These are phyloP conservation scores for Carettochelys insculpta DNA, from an alignment of 2,113 vertebrate species.

Conservation along the genomic window DNA sequence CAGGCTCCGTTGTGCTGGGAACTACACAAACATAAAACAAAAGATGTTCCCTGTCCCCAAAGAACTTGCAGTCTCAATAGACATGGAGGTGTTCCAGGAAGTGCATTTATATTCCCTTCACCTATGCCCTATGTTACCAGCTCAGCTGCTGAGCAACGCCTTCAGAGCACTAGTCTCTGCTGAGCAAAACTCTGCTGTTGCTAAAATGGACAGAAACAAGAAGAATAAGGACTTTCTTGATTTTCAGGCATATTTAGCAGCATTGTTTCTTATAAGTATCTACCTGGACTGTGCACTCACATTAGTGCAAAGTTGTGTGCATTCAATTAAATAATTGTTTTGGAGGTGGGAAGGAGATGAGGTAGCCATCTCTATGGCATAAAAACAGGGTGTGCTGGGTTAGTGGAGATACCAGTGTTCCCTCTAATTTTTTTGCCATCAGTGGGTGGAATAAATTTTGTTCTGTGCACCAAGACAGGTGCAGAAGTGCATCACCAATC, in stretches of 20 bases:
- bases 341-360: not conserved
- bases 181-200: not conserved
- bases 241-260: not conserved
- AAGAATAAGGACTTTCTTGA: not conserved
- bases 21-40: not conserved
- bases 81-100: not conserved
- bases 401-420: not conserved
- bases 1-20: not conserved
- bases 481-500: too few species aligned
- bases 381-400: not conserved
- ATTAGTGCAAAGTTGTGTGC: not conserved
- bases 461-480: too few species aligned
- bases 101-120: fast-evolving
- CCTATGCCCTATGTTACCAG: not conserved
- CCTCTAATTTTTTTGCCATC: too few species aligned
- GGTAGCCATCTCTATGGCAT: not conserved
- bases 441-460: too few species aligned
- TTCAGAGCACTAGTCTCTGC: not conserved
- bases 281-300: not conserved
- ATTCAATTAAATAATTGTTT: not conserved
- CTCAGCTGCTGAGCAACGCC: not conserved
- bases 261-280: not conserved
- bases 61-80: not conserved
- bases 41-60: not conserved
- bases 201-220: not conserved